phyloP scores from a whole-genome alignment of 1,140 invertebrate genomes.

The Drosophila nigromelanica region DNA sequence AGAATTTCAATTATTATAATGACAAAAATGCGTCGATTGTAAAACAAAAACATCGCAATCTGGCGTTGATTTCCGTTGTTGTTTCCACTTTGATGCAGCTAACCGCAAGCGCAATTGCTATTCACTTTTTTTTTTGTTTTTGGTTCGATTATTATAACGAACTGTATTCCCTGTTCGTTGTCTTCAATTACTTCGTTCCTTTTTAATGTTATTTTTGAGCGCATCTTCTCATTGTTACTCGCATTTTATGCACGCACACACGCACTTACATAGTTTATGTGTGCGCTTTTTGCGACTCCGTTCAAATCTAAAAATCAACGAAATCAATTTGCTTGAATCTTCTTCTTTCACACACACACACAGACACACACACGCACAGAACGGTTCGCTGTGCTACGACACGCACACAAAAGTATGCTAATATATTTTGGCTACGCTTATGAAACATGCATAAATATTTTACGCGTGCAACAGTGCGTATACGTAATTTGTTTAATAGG shows the following conservation, averaged over 20 bases:
- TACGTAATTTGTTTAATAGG: conserved; percentile 76
- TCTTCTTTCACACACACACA: conserved; percentile 1
- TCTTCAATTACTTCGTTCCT: conserved; percentile 9
- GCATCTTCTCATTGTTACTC: conserved; percentile 35
- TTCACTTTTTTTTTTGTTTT: background rate
- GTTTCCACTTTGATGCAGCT: conserved; percentile 25
- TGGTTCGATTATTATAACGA: conserved; percentile 4
- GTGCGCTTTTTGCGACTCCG: conserved; percentile 10
- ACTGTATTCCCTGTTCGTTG: conserved; percentile 2
- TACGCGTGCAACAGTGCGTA: conserved; percentile 73
- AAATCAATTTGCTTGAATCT: conserved; percentile 11
- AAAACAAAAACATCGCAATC: conserved; percentile 81
- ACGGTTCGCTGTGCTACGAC: conserved; percentile 4
- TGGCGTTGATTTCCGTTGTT: conserved; percentile 47
- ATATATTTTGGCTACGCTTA: conserved; percentile 58
- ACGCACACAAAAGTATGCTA: conserved; percentile 70
- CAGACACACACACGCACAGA: conserved; percentile 10
- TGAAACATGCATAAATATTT: conserved; percentile 72
- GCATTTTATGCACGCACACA: conserved; percentile 32
- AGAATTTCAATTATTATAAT: conserved; percentile 74
- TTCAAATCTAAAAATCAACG: conserved; percentile 22
- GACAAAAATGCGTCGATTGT: conserved; percentile 69
- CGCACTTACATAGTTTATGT: conserved; percentile 37
- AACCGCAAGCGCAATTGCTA: conserved; percentile 11
- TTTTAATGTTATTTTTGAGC: conserved; percentile 6